A percentile compares a stretch with the other conserved stretches of the same genome.
Evolutionary conservation across 2,113 vertebrate species (phyloP).

Genomic region (Marmota monax): DNA sequence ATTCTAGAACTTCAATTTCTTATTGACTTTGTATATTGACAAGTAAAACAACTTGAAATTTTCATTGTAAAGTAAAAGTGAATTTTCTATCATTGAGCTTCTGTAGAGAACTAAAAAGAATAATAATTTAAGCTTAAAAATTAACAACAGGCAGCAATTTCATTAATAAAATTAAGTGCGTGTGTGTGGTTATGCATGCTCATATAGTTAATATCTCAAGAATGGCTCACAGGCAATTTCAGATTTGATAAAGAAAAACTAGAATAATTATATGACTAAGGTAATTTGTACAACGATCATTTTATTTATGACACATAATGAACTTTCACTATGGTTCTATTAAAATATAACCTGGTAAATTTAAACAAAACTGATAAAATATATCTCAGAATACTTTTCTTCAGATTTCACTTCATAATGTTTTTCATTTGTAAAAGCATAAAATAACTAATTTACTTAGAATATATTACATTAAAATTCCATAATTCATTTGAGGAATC

Average conservation of each 20-base stretch:
- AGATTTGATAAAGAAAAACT: neutral
- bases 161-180: neutral
- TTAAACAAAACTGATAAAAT: neutral
- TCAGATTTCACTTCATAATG: neutral
- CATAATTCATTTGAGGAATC: neutral
- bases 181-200: accelerated
- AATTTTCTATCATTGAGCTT: neutral
- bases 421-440: neutral
- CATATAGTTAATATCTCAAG: neutral
- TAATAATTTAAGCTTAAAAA: neutral
- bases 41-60: neutral
- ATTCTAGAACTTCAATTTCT: conserved; percentile 26
- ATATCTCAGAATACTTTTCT: neutral
- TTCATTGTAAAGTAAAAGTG: neutral
- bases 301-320: neutral
- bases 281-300: neutral
- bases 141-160: neutral
- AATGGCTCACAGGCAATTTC: neutral
- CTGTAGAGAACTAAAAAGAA: neutral
- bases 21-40: conserved; percentile 10
- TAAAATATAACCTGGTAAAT: neutral
- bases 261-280: neutral
- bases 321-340: neutral
- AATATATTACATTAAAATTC: conserved; percentile 50
- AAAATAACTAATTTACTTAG: neutral